Evolutionary conservation across 2,797 vertebrate species (phyloP), one percentile per base, ranked within the genome.

Genomic region (Fistularia commersonii): DNA sequence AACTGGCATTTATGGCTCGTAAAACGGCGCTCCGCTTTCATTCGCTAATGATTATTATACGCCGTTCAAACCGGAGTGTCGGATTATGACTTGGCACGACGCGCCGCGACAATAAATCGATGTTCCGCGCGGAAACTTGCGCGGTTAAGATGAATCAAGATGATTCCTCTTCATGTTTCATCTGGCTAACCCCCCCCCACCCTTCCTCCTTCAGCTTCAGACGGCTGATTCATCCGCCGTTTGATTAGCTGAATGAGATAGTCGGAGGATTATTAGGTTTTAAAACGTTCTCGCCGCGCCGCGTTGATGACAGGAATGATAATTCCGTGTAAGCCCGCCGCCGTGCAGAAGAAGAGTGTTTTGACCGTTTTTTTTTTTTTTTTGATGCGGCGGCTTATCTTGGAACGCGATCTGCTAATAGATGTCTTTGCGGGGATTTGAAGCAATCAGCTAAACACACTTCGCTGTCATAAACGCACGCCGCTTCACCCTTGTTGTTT

Each of bases 1-100:
- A 76, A 73, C 55, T 66, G 47, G 67, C 51, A 63, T 83, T 81
- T 80, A 82, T 69, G 64, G 71, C 69, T 81, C 72, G 74, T 72
- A n/a, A 76, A 84, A 84, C 61, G 74, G 41, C 65, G 63, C 54
- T 83, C 73, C 64, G 61, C 69, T 79, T 79, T 72, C 71, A 75
- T 67, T 55, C 70, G 40, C 63, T 79, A 80, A 82, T 77, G 64
- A 78, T 78, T 77, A 72, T 79, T 77, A 66, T 55, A 41, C 63
- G 41, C 53, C 54, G 72, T 58, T 64, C 59, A 74, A 72, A 57
- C 41, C 51, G n/a, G 64, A 65, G 59, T 70, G 53, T 58, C 65
- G 57, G 69, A 62, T 42, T 52, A 60, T 48, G 51, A 59, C 55
- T 72, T 66, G 59, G 57, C 54, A 38, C 32, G 37, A 51, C 34